These are phyloP conservation scores for Tuberolachnus salignus DNA, from an alignment of 2,888 invertebrate species.

Conservation along the genomic window DNA sequence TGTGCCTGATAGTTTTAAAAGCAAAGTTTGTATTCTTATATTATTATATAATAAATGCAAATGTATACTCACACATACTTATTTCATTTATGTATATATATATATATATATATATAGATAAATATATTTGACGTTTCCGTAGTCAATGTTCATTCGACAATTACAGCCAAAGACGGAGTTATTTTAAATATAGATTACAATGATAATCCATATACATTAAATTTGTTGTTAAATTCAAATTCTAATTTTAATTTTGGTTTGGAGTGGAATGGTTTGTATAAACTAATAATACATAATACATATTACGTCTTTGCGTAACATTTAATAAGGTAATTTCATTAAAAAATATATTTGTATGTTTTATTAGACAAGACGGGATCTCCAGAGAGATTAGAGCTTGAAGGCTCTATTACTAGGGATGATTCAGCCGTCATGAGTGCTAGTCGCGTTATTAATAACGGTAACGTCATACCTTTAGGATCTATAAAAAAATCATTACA, in stretches of 20 bases:
- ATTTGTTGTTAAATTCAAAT: not conserved
- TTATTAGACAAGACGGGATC: conserved; percentile 5
- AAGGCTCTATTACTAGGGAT: conserved; percentile 12
- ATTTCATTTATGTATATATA: too few relatives aligned
- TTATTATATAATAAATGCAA: not conserved
- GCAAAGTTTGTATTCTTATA: conserved; percentile 14
- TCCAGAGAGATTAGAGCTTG: conserved; percentile 1
- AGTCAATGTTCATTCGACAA: not conserved
- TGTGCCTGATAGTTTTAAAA: not conserved
- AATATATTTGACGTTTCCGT: conserved; percentile 11
- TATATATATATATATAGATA: not conserved
- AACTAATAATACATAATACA: too few relatives aligned
- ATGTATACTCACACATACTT: too few relatives aligned
- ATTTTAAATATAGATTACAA: conserved; percentile 25
- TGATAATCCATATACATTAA: conserved; percentile 4
- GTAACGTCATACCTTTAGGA: not conserved
- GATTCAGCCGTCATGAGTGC: conserved; percentile 23
- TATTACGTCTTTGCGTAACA: not conserved
- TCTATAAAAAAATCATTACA: not conserved
- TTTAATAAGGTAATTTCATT: not conserved
- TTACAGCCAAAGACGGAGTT: conserved; percentile 7
- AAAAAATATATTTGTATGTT: conserved; percentile 15
- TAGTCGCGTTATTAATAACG: not conserved
- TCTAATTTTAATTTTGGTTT: conserved; percentile 3
- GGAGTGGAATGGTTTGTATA: conserved; percentile 7